These are phyloP conservation scores for Protobothrops mucrosquamatus DNA, from an alignment of 2,113 vertebrate genomes.

Conservation along the genomic window DNA sequence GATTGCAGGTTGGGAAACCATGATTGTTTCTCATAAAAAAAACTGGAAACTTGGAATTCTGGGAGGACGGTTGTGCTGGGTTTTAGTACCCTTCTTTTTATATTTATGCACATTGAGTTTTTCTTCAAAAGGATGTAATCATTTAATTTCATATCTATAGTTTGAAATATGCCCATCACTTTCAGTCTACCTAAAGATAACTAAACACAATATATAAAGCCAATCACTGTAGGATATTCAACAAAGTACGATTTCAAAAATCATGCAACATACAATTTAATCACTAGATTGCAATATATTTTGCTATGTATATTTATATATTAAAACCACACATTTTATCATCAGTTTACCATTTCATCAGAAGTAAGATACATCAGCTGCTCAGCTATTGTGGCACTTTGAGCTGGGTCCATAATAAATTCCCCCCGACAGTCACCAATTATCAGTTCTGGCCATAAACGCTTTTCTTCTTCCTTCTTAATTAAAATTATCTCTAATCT, in stretches of 20 bases:
- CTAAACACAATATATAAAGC: not conserved
- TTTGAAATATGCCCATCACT: not conserved
- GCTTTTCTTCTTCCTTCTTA: conserved; percentile 80
- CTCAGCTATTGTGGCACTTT: conserved; percentile 78
- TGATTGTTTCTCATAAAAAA: not conserved
- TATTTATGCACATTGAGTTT: not conserved
- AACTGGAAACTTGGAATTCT: not conserved
- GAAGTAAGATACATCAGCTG: conserved; percentile 85
- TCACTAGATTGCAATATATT: not conserved
- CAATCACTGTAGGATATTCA: not conserved
- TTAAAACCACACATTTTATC: not conserved
- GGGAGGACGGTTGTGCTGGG: not conserved
- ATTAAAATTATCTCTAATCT: conserved; percentile 89
- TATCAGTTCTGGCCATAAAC: conserved; percentile 84
- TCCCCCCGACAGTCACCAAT: conserved; percentile 82
- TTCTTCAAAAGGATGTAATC: not conserved
- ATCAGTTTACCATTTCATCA: conserved; percentile 81
- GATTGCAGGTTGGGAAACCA: too few species aligned
- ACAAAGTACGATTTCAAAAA: not conserved
- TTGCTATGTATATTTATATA: not conserved
- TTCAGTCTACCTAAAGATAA: not conserved
- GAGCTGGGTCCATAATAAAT: conserved; percentile 77
- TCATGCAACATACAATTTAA: not conserved
- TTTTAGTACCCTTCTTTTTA: not conserved
- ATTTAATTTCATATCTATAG: not conserved